Conservation (phyloP, 2,888 invertebrate species). For the Flabesymbios commensalis region DNA sequence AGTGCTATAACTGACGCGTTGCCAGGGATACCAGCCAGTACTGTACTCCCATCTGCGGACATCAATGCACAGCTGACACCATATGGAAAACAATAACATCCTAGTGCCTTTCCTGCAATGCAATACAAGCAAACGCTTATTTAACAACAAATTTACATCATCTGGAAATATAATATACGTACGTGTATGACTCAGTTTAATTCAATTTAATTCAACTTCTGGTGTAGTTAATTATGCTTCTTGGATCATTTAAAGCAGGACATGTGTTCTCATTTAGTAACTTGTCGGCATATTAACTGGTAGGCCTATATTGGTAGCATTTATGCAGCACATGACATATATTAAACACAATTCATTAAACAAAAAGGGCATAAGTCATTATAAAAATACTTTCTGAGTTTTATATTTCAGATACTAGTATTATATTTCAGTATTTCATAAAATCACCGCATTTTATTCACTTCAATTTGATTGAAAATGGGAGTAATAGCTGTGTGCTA, state of each 20-base stretch:
- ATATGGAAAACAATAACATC: slow-evolving; percentile 78
- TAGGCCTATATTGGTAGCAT: too few species aligned
- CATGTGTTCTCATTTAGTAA: too few species aligned
- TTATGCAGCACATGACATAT: too few species aligned
- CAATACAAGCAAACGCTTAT: background rate
- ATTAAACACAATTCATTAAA: too few species aligned
- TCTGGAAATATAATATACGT: background rate
- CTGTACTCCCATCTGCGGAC: slow-evolving; percentile 72
- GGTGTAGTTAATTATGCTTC: too few species aligned
- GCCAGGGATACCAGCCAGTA: slow-evolving; percentile 74
- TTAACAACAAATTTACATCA: background rate
- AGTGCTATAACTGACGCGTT: slow-evolving; percentile 71
- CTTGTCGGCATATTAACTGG: too few species aligned
- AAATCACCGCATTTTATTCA: background rate
- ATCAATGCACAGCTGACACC: slow-evolving; percentile 79
- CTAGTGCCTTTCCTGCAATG: slow-evolving; percentile 64
- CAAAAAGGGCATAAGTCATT: too few species aligned
- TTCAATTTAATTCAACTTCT: background rate
- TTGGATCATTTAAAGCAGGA: too few species aligned
- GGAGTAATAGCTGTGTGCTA: too few species aligned
- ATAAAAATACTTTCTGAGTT: too few species aligned
- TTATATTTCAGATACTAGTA: background rate
- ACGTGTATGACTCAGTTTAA: background rate
- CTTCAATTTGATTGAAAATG: too few species aligned
- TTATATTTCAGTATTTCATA: background rate